Percentiles rank a stretch among this genome's conserved stretches.
These are phyloP conservation scores for Drosophila monieri DNA, from an alignment of 2,888 invertebrate genomes.

Conservation along the genomic window DNA sequence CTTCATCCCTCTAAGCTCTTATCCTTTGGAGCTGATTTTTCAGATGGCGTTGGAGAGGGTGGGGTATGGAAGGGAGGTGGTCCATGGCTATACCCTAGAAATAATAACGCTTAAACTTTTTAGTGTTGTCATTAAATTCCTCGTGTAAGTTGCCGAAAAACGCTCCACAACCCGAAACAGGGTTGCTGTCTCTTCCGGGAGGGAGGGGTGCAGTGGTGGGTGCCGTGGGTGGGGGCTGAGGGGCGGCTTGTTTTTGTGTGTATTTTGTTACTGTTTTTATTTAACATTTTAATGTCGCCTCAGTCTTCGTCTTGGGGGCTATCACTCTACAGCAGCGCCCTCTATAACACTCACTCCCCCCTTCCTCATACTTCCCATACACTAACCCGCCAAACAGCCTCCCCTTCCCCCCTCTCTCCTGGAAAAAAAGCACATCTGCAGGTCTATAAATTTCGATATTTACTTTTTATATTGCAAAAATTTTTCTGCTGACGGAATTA, in stretches of 20 bases:
- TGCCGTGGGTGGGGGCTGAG: too few species aligned
- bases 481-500: constrained; percentile 84
- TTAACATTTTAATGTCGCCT: constrained; percentile 82
- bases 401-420: background rate
- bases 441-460: constrained; percentile 84
- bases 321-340: background rate
- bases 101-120: constrained; percentile 84
- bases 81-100: constrained; percentile 79
- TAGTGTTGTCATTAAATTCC: constrained; percentile 84
- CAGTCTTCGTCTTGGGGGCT: constrained; percentile 49
- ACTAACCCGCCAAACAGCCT: constrained; percentile 16
- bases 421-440: constrained; percentile 63
- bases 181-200: constrained; percentile 12
- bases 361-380: too few species aligned
- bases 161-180: background rate
- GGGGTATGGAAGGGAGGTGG: constrained; percentile 7
- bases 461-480: constrained; percentile 84
- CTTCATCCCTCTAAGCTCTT: constrained; percentile 61
- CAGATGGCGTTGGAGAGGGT: background rate
- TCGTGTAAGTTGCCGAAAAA: constrained; percentile 79
- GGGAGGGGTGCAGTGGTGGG: too few species aligned
- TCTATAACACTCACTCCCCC: background rate
- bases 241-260: constrained; percentile 58
- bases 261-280: constrained; percentile 76
- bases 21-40: constrained; percentile 72